These are phyloP conservation scores for Cheilosia variabilis DNA, from an alignment of 2,888 invertebrate species.

Conservation along the genomic window DNA sequence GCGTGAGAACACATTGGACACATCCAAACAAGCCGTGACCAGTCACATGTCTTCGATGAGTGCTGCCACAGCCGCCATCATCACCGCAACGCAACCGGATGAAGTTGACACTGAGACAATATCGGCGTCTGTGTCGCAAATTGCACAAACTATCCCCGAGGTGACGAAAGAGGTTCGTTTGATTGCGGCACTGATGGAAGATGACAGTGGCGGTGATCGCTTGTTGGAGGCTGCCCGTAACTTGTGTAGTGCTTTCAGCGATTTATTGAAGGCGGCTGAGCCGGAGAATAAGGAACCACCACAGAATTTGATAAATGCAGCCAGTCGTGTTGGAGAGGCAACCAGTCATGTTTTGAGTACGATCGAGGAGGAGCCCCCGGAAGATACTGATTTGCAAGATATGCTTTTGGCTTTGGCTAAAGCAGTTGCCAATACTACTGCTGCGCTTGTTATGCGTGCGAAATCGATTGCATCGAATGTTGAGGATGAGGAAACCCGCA, in stretches of 20 bases:
- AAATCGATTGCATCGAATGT: conserved; percentile 97
- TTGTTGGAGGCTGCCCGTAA: conserved; percentile 96
- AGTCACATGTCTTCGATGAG: conserved; percentile 99
- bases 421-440: conserved; percentile 98
- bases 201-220: conserved; percentile 91
- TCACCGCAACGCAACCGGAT: conserved; percentile 94
- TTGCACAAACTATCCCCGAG: conserved; percentile 97
- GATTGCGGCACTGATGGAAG: conserved; percentile 97
- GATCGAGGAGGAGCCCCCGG: conserved; percentile 95
- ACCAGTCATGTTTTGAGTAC: conserved; percentile 96
- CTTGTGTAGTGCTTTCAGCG: conserved; percentile 96
- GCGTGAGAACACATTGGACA: conserved; percentile 97
- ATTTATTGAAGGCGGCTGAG: conserved; percentile 97
- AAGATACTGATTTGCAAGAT: conserved; percentile 93
- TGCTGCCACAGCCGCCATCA: conserved; percentile 98
- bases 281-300: conserved; percentile 97
- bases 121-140: conserved; percentile 98
- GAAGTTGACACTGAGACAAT: conserved; percentile 98
- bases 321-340: conserved; percentile 98
- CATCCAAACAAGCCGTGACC: conserved; percentile 97
- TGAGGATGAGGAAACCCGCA: conserved; percentile 85
- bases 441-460: conserved; percentile 96
- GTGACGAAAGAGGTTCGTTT: conserved; percentile 92
- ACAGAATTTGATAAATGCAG: conserved; percentile 96
- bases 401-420: conserved; percentile 97